A percentile compares a stretch with the other conserved stretches of the same genome.
Evolutionary conservation across 37 sponge, comb jelly and placozoan genomes (phyloP).

Genomic region (Ianthella basta): DNA sequence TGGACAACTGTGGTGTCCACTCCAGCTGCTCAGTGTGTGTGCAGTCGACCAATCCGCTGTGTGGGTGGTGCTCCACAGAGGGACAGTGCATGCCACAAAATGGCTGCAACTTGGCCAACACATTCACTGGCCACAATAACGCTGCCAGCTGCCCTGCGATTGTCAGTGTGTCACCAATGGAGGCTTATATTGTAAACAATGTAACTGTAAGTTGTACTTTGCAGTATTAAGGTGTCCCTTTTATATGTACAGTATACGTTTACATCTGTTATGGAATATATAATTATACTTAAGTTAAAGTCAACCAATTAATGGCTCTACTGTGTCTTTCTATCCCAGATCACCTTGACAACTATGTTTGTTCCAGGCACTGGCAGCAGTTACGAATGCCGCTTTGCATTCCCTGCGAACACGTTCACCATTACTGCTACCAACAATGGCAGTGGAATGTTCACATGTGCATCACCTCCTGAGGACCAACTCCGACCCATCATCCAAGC

Average conservation of each 20-base stretch:
- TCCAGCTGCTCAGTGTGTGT: not conserved
- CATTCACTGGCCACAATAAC: not conserved
- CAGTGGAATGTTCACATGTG: not conserved
- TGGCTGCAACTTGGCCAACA: not conserved
- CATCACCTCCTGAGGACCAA: not conserved
- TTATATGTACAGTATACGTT: too few species aligned
- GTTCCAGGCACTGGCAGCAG: too few species aligned
- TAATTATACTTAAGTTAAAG: too few species aligned
- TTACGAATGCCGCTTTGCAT: not conserved
- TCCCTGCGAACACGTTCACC: not conserved
- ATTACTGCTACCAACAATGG: not conserved
- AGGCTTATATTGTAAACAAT: too few species aligned
- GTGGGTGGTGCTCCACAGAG: slow-evolving; percentile 17
- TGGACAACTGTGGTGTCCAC: not conserved
- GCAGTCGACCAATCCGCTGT: not conserved
- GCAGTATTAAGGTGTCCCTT: too few species aligned
- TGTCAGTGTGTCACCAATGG: not conserved
- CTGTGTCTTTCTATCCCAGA: too few species aligned
- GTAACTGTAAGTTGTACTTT: too few species aligned
- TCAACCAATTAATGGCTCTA: too few species aligned
- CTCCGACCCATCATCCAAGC: not conserved
- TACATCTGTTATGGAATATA: too few species aligned
- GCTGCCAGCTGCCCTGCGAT: not conserved
- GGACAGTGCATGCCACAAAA: not conserved
- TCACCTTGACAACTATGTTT: too few species aligned